Evolutionary conservation across 1,140 invertebrate genomes (phyloP), one percentile per base, ranked within the genome.

Genomic region (Anastatus disparis): DNA sequence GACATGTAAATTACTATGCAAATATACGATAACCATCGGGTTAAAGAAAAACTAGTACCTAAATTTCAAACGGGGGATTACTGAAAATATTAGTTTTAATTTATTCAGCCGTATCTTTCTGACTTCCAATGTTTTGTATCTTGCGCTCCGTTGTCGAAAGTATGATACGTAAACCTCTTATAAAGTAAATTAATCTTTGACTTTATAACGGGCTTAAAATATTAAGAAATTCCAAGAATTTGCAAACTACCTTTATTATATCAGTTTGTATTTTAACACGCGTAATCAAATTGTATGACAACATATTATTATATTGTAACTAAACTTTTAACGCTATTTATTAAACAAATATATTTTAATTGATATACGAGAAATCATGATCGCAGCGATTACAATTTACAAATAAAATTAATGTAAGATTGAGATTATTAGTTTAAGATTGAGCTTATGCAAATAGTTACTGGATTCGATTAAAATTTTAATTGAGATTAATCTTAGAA

Each of bases 1-100:
- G 38, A 29, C 63, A 66, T 56, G 24, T 66, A 42, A 55, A 66
- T 66, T 56, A 55, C 38, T 55, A 66, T 65, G 62, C 48, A 65
- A 65, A 65, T 65, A 17, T 27, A 24, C 35, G 35, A 53, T 40
- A 53, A 53, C 17, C 31, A 53, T 53, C 62, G 17, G 29, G 42
- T 61, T n/a, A n/a, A 61, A 65, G 50, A 65, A 65, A 53, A 65
- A 65, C 48, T 40, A 53, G 48, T 20, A 10, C 31, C 62, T 40
- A 53, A 53, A 53, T 65, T 52, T 65, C 27, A 17, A 65, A 65
- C 3, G 22, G 38, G 17, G 48, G 20, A 53, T 65, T 40, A 53
- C 62, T 40, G 13, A 31, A 15, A 62, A 61, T 61, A 46, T 61
- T n/a, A n/a, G 46, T 13, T 46, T 61, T 61, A 27, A 46, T 46